Evolutionary conservation across 2,113 vertebrate species (phyloP).

Genomic region (Pelobates fuscus): DNA sequence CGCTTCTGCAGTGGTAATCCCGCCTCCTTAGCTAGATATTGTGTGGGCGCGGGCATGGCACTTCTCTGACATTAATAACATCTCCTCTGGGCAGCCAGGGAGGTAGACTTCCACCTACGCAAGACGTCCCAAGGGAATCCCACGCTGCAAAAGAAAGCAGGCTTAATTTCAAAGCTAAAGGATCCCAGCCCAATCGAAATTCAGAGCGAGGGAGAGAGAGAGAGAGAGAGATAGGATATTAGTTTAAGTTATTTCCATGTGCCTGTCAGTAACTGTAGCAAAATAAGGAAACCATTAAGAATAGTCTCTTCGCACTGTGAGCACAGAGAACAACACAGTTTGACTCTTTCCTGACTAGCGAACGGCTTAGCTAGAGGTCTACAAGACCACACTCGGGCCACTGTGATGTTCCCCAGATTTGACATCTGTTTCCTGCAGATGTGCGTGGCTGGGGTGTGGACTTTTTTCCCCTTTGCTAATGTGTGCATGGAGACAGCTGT

Average conservation of each 20-base stretch:
- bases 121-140: slow-evolving; percentile 46
- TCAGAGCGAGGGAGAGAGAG: slow-evolving; percentile 17
- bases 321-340: not conserved
- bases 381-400: slow-evolving; percentile 18
- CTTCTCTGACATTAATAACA: slow-evolving; percentile 45
- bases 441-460: slow-evolving; percentile 16
- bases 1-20: slow-evolving; percentile 33
- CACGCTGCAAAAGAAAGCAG: slow-evolving; percentile 7
- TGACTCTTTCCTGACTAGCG: slow-evolving; percentile 26
- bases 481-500: not conserved
- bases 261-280: slow-evolving; percentile 28
- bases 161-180: slow-evolving; percentile 51
- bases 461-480: not conserved
- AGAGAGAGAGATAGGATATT: slow-evolving; percentile 29
- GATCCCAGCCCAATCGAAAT: slow-evolving; percentile 40
- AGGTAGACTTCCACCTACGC: slow-evolving; percentile 40
- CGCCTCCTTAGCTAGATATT: slow-evolving; percentile 51
- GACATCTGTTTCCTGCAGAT: slow-evolving; percentile 38
- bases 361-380: not conserved
- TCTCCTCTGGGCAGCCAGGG: slow-evolving; percentile 42
- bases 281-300: slow-evolving; percentile 35
- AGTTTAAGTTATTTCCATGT: slow-evolving; percentile 18
- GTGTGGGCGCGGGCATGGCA: slow-evolving; percentile 44
- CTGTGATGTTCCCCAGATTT: not conserved
- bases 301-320: not conserved